Conservation (phyloP, 2,888 invertebrate species). For the Campoplex capitator region DNA sequence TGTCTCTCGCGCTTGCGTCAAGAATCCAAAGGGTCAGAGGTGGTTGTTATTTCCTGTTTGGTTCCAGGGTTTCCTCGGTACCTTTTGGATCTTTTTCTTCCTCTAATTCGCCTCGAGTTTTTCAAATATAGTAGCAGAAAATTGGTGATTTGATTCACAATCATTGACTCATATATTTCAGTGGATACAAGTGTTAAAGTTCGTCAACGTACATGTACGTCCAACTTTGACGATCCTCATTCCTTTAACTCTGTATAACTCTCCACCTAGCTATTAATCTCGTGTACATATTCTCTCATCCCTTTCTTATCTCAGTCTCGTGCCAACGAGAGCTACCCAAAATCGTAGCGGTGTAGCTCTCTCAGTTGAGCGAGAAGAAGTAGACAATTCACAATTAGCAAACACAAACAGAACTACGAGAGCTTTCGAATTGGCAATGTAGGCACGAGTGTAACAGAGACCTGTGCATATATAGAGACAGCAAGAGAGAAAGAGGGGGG, state of each 20-base stretch:
- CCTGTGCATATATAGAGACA: slow-evolving; percentile 18
- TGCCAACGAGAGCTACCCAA: neutral
- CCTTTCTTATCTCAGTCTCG: slow-evolving; percentile 56
- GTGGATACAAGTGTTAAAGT: neutral
- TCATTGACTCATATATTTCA: neutral
- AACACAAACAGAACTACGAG: slow-evolving; percentile 83
- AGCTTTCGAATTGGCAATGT: slow-evolving; percentile 79
- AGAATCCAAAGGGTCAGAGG: slow-evolving; percentile 2
- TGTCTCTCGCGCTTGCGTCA: slow-evolving; percentile 6
- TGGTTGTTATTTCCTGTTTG: slow-evolving; percentile 2
- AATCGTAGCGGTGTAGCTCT: neutral
- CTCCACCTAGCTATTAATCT: neutral
- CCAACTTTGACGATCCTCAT: slow-evolving; percentile 20
- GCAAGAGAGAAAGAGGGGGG: too few relatives aligned
- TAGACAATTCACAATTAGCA: slow-evolving; percentile 85
- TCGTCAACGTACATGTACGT: neutral
- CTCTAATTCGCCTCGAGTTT: neutral
- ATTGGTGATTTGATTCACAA: neutral
- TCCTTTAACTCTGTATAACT: slow-evolving; percentile 18
- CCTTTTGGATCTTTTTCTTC: neutral
- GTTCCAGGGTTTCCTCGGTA: neutral
- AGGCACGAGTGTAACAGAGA: slow-evolving; percentile 51
- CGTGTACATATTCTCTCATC: slow-evolving; percentile 2
- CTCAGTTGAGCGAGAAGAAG: slow-evolving; percentile 75
- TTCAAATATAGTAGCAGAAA: neutral